Evolutionary conservation across 2,797 vertebrate genomes (phyloP), one percentile per base, ranked within the genome.

Genomic region (Acipenser oxyrinchus): DNA sequence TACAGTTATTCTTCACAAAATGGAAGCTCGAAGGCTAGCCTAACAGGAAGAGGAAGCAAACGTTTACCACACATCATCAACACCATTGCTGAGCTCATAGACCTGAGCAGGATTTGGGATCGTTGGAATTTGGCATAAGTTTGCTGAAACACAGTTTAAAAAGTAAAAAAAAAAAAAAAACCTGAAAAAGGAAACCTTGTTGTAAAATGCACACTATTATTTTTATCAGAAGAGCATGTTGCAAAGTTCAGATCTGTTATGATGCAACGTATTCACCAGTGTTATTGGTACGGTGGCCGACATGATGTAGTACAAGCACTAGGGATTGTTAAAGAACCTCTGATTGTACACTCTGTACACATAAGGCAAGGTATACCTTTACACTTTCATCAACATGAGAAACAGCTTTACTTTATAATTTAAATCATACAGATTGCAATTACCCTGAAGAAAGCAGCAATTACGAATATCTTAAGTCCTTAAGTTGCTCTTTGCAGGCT

Each of bases 401-500:
- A 81, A 81, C 82, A 61, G 83, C 37, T 37, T 77, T 82, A 80
- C 82, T 82, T 85, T 77, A 86, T 80, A 77, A 82, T 75, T 70
- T 77, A 79, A 72, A 79, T 70, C 53, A 73, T 82, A 74, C 81
- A 79, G 80, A 86, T 80, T 79, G 84, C 85, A 88, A 77, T 90
- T 83, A 89, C 86, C 86, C 86, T 88, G 86, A 87, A 89, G 63
- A 87, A 87, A 91, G 89, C 89, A 90, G 89, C 89, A 89, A 85
- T 87, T 85, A 86, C 76, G 80, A 85, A 63, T 49, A 59, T 55
- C 60, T 48, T 53, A 49, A 69, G 67, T 69, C 61, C 55, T 62
- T 61, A 68, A 15, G 37, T 67, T 58, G 60, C 66, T n/a, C 53
- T 48, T 5, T 11, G 66, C 66, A 67, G 66, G 50, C 59, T 60